Evolutionary conservation across 2,888 invertebrate genomes (phyloP).

Genomic region (Junonia oenone): DNA sequence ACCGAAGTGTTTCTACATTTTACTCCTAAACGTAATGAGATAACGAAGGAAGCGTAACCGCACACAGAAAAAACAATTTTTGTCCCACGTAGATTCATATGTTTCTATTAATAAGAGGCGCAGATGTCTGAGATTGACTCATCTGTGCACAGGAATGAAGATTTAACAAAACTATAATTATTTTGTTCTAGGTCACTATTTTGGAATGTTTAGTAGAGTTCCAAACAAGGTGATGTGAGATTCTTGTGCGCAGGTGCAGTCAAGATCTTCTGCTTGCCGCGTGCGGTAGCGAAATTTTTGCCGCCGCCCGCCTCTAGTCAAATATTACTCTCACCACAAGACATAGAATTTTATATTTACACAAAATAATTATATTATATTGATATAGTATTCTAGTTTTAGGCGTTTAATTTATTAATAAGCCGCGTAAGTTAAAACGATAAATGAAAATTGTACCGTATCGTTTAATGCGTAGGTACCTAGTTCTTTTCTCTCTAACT

Average conservation of each 20-base stretch:
- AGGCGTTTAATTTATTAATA: conserved; percentile 73
- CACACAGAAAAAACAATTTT: conserved; percentile 25
- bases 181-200: conserved; percentile 5
- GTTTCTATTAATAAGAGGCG: conserved; percentile 11
- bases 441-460: conserved; percentile 32
- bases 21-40: conserved; percentile 15
- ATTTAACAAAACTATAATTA: conserved; percentile 3
- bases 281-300: conserved; percentile 39
- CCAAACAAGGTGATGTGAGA: conserved; percentile 5
- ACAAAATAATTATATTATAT: conserved; percentile 78
- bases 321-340: conserved; percentile 74
- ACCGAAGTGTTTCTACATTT: conserved; percentile 23
- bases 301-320: conserved; percentile 75
- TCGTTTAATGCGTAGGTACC: conserved; percentile 39
- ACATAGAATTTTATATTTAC: conserved; percentile 81
- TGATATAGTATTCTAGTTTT: conserved; percentile 79
- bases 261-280: conserved; percentile 25
- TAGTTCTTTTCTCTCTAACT: conserved; percentile 60
- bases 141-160: conserved; percentile 17
- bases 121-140: conserved; percentile 4
- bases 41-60: conserved; percentile 21
- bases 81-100: conserved; percentile 5
- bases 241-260: conserved; percentile 31
- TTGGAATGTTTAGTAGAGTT: conserved; percentile 4
- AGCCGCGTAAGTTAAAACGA: conserved; percentile 54